Percentiles rank a stretch among this genome's conserved stretches.
Evolutionary conservation across 2,113 vertebrate genomes (phyloP).

Genomic region (Sula dactylatra): DNA sequence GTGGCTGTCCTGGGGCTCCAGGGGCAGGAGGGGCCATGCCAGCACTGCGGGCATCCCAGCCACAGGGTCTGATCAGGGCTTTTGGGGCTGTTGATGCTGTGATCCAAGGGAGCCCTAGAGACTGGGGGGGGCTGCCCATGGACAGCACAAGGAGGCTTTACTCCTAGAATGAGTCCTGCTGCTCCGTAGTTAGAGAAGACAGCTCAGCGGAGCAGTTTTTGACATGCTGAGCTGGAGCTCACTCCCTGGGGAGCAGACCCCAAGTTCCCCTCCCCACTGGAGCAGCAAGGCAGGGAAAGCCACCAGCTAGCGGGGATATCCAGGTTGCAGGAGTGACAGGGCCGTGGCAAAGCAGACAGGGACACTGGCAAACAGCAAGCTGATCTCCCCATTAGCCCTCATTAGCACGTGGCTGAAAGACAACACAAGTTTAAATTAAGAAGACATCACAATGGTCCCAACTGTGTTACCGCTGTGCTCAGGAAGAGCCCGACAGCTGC

Average conservation of each 20-base stretch:
- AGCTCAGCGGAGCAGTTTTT: neutral
- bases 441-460: slow-evolving; percentile 68
- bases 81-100: neutral
- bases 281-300: neutral
- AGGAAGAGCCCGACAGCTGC: slow-evolving; percentile 60
- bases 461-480: slow-evolving; percentile 54
- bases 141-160: neutral
- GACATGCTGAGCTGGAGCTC: fast-evolving
- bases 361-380: neutral
- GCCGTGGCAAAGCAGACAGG: neutral
- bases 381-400: slow-evolving; percentile 70
- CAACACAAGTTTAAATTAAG: slow-evolving; percentile 69
- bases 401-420: slow-evolving; percentile 73
- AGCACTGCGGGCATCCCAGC: neutral
- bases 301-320: neutral
- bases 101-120: neutral
- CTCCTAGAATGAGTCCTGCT: fast-evolving
- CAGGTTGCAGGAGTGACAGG: neutral
- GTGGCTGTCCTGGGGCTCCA: neutral
- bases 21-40: neutral
- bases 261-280: neutral
- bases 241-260: neutral
- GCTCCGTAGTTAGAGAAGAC: neutral
- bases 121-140: fast-evolving
- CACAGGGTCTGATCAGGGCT: neutral